A percentile compares a stretch with the other conserved stretches of the same genome.
These are phyloP conservation scores for Chromobotia macracanthus DNA, from an alignment of 2,797 vertebrate species.

Conservation along the genomic window DNA sequence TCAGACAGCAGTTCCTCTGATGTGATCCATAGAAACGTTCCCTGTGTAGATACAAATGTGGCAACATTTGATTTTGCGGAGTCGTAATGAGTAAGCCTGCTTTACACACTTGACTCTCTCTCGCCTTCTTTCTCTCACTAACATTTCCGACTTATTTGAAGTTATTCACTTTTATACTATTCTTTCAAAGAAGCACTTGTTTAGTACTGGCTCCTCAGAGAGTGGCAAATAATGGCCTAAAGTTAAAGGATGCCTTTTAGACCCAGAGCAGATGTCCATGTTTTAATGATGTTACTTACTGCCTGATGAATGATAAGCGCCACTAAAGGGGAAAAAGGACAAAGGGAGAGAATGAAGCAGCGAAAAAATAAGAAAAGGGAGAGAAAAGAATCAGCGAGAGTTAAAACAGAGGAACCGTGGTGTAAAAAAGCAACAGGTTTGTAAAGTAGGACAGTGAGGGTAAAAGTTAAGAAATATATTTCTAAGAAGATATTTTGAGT, in stretches of 20 bases:
- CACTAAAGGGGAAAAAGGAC: neutral
- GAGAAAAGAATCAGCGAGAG: no score
- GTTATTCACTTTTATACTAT: conserved; percentile 4
- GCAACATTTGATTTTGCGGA: no score
- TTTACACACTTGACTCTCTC: neutral
- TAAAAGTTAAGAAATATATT: no score
- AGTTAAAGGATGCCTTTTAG: conserved; percentile 4
- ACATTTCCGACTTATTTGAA: no score
- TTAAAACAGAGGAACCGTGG: no score
- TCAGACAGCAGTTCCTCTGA: no score
- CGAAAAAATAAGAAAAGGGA: no score
- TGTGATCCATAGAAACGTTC: no score
- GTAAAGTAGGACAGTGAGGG: no score
- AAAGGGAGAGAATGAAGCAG: neutral
- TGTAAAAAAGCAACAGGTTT: no score
- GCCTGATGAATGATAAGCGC: conserved; percentile 1
- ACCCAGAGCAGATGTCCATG: neutral
- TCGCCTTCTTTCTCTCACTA: neutral
- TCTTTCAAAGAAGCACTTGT: conserved; percentile 22
- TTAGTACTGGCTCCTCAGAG: neutral
- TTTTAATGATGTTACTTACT: conserved; percentile 39
- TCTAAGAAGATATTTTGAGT: no score
- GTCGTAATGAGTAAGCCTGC: neutral
- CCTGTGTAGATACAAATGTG: no score
- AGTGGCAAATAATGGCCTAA: conserved; percentile 36